Evolutionary conservation across 2,797 vertebrate genomes (phyloP).

Genomic region (Sebastes miniatus): DNA sequence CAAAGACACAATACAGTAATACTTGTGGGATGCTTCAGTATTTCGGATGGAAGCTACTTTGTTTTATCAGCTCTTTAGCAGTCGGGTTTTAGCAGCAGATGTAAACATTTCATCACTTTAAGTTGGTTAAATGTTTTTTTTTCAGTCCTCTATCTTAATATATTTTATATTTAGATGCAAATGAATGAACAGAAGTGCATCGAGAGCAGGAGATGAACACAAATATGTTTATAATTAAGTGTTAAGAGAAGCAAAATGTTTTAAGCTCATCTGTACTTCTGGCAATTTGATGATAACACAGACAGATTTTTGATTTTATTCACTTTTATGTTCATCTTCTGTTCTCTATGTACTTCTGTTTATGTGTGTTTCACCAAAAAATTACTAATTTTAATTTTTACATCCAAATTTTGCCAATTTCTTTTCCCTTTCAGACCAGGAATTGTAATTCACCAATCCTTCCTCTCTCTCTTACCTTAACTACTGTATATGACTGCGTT

Average conservation of each 20-base stretch:
- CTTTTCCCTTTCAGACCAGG: background rate
- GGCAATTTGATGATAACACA: background rate
- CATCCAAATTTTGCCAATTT: background rate
- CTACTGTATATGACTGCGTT: background rate
- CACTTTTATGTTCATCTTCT: background rate
- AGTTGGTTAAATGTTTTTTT: background rate
- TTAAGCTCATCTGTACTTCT: background rate
- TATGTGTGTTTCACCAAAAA: background rate
- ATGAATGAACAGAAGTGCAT: background rate
- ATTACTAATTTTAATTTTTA: background rate
- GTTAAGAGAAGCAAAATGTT: background rate
- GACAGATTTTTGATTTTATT: background rate
- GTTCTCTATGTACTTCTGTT: background rate
- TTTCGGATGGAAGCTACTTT: background rate
- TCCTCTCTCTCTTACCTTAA: background rate
- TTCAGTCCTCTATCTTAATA: background rate
- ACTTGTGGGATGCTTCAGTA: background rate
- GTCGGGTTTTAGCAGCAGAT: background rate
- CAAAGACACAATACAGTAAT: background rate
- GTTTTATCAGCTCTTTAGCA: background rate
- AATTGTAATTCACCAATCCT: background rate
- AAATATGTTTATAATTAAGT: background rate
- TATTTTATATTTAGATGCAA: background rate
- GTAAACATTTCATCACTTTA: background rate
- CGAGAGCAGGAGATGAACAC: background rate